phyloP scores from a whole-genome alignment of 1,140 invertebrate genomes.

The Drosophila triauraria region DNA sequence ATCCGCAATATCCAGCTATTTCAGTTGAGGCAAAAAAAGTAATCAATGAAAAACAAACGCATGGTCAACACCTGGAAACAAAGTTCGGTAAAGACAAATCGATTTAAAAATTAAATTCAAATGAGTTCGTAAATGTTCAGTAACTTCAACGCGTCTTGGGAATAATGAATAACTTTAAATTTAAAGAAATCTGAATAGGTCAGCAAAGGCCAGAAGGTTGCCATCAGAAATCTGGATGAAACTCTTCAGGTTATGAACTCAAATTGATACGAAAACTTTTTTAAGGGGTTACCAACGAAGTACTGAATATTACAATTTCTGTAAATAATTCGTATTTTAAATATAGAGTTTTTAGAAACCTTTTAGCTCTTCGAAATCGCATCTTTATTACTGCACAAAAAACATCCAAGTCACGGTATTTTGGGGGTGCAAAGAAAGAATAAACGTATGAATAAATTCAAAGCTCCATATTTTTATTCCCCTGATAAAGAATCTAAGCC shows the following conservation, averaged over 20 bases:
- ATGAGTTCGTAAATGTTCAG: slow-evolving; percentile 2
- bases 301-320: too few relatives aligned
- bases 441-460: neutral
- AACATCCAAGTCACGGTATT: neutral
- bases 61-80: slow-evolving; percentile 13
- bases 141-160: too few relatives aligned
- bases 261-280: too few relatives aligned
- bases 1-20: neutral
- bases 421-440: neutral
- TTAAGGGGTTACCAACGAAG: too few relatives aligned
- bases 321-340: too few relatives aligned
- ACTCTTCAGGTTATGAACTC: too few relatives aligned
- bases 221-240: too few relatives aligned
- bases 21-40: slow-evolving; percentile 3
- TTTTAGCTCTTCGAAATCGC: neutral
- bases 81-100: neutral
- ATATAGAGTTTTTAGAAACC: too few relatives aligned
- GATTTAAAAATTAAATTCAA: slow-evolving; percentile 15
- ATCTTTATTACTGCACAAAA: neutral
- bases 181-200: neutral
- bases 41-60: slow-evolving; percentile 4
- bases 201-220: too few relatives aligned
- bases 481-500: neutral
- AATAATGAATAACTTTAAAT: neutral
- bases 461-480: neutral